Conservation (phyloP, 2,113 vertebrate genomes). For the Cynocephalus volans region DNA sequence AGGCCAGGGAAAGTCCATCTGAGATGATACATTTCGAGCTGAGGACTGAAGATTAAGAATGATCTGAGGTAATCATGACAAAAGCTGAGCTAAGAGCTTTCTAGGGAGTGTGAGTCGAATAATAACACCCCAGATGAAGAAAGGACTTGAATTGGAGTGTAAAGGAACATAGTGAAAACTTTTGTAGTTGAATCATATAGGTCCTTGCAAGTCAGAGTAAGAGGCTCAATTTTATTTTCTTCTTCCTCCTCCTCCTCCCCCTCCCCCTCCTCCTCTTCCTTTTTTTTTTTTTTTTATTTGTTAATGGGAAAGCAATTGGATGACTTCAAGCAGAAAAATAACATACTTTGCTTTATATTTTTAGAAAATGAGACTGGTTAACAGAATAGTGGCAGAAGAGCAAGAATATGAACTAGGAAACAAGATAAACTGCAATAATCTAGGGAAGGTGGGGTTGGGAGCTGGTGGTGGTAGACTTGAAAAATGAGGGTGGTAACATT, state of each 20-base stretch:
- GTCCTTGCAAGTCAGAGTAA: not conserved
- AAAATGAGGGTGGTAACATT: not conserved
- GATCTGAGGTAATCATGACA: not conserved
- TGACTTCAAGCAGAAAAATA: not conserved
- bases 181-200: not conserved
- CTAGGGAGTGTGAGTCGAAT: not conserved
- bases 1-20: not conserved
- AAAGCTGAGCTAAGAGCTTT: not conserved
- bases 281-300: not conserved
- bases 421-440: not conserved
- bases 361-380: not conserved
- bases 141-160: not conserved
- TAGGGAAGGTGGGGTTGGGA: fast-evolving
- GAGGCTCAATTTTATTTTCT: not conserved
- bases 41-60: not conserved
- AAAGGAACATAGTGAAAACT: not conserved
- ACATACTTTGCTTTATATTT: not conserved
- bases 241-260: too few species aligned
- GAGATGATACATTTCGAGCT: not conserved
- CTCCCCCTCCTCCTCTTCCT: too few species aligned
- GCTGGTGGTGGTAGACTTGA: not conserved
- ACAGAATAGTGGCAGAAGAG: not conserved
- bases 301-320: not conserved
- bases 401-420: not conserved
- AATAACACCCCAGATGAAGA: not conserved